Percentiles rank a stretch among this genome's conserved stretches.
Evolutionary conservation across 2,113 vertebrate genomes (phyloP).

Genomic region (Albula goreensis): DNA sequence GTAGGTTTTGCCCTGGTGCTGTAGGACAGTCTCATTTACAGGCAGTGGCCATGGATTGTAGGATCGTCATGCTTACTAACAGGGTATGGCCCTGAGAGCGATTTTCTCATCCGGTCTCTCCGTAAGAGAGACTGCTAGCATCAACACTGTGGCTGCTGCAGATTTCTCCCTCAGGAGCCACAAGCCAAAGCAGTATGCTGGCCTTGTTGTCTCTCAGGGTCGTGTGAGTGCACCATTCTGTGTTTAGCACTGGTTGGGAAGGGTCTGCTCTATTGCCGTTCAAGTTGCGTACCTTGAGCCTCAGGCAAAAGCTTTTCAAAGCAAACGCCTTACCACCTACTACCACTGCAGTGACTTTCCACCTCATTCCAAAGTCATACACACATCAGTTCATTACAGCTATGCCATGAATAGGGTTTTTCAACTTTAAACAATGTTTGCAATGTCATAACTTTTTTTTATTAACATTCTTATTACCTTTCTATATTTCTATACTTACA

Average conservation of each 20-base stretch:
- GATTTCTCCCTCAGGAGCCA: background rate
- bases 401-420: background rate
- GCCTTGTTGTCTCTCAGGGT: background rate
- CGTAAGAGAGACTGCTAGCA: background rate
- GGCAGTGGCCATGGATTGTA: background rate
- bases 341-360: too few species aligned
- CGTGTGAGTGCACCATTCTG: background rate
- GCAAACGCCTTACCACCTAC: background rate
- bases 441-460: background rate
- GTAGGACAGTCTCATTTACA: too few species aligned
- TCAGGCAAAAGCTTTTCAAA: background rate
- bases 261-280: background rate
- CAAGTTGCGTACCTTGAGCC: background rate
- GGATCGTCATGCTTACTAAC: background rate
- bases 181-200: background rate
- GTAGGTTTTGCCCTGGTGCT: too few species aligned
- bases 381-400: background rate
- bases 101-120: background rate
- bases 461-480: background rate
- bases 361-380: background rate
- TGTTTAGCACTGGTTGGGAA: background rate
- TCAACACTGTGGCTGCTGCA: background rate
- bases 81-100: background rate
- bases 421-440: background rate
- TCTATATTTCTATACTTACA: too few species aligned